These are phyloP conservation scores for Anthoscopus minutus DNA, from an alignment of 2,113 vertebrate genomes.

Conservation along the genomic window DNA sequence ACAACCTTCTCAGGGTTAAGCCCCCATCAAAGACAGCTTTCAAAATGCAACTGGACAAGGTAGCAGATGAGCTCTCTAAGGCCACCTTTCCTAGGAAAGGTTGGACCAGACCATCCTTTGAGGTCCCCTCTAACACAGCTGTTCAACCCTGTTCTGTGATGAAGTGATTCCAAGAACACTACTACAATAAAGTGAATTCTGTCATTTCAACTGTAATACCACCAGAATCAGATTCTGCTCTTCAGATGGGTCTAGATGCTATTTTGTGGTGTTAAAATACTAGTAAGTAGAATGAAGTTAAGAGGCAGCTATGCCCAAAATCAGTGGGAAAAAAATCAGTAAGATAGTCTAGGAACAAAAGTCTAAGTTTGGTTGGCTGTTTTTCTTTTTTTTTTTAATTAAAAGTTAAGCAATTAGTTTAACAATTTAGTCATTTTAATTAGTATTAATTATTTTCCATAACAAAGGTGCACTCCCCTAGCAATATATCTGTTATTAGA, in stretches of 20 bases:
- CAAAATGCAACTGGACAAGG: not conserved
- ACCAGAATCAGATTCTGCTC: not conserved
- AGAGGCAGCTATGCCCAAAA: not conserved
- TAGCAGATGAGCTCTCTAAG: not conserved
- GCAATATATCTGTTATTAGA: not conserved
- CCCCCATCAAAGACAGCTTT: not conserved
- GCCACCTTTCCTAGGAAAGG: not conserved
- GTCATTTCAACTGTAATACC: not conserved
- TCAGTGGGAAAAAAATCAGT: accelerated
- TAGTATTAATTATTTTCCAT: not conserved
- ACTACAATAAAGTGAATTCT: not conserved
- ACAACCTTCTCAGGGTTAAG: not conserved
- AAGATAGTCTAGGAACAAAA: not conserved
- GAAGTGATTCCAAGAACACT: not conserved
- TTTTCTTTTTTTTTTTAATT: too few species aligned
- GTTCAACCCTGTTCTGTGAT: not conserved
- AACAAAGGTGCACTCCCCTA: not conserved
- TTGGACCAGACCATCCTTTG: not conserved
- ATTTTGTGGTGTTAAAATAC: not conserved
- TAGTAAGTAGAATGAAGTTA: not conserved
- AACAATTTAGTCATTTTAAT: not conserved
- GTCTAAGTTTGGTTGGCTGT: not conserved
- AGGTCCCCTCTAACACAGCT: not conserved
- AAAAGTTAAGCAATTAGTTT: not conserved
- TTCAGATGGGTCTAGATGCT: not conserved